Evolutionary conservation across 2,888 invertebrate genomes (phyloP).

Genomic region (Pristionchus mayeri): DNA sequence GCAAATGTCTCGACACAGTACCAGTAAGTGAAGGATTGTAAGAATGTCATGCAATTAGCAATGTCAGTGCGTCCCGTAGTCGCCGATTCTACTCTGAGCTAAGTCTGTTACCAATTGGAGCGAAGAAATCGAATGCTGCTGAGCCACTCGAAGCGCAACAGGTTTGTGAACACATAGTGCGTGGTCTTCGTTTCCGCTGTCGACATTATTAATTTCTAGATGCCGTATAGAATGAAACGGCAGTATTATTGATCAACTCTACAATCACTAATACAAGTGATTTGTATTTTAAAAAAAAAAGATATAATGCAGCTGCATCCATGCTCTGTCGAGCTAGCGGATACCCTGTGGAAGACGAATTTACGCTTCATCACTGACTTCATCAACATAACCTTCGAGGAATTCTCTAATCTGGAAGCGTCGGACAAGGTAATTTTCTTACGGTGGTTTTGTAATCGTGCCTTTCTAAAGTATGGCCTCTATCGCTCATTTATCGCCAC

Average conservation of each 20-base stretch:
- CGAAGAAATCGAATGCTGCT: not conserved
- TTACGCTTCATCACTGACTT: not conserved
- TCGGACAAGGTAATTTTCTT: not conserved
- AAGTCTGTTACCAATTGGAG: not conserved
- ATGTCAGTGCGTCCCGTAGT: not conserved
- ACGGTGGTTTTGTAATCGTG: not conserved
- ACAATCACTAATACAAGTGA: no score
- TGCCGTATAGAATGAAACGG: not conserved
- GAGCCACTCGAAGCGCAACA: not conserved
- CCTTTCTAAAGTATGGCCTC: not conserved
- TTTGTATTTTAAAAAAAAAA: not conserved
- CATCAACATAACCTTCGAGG: not conserved
- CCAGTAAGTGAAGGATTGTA: not conserved
- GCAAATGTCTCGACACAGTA: not conserved
- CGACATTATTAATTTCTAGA: not conserved
- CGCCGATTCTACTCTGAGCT: constrained; percentile 28
- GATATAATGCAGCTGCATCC: not conserved
- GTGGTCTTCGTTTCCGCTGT: no score
- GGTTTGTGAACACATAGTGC: no score
- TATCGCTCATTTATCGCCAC: not conserved
- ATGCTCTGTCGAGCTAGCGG: not conserved
- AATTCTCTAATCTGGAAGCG: not conserved
- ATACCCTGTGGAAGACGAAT: not conserved
- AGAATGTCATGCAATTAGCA: not conserved
- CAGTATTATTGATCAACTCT: no score